Evolutionary conservation across 2,797 vertebrate genomes (phyloP).

Genomic region (Eulemur coronatus): DNA sequence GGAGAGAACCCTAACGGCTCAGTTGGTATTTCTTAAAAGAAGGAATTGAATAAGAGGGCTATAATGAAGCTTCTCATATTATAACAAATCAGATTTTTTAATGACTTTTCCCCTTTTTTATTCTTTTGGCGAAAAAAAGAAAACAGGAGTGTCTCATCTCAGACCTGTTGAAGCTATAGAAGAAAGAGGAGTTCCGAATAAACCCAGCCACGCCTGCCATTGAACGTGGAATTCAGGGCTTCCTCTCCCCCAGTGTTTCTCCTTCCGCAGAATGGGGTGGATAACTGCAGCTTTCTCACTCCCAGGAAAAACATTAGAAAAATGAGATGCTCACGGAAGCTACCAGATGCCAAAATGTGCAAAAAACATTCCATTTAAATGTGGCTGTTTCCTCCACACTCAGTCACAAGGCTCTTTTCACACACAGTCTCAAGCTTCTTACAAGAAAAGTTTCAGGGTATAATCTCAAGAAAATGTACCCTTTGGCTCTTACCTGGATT

Average conservation of each 20-base stretch:
- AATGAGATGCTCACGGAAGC: neutral
- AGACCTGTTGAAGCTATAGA: neutral
- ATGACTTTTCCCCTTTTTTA: neutral
- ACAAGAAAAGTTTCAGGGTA: neutral
- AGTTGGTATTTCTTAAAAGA: neutral
- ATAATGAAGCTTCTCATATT: neutral
- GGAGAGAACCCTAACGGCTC: neutral
- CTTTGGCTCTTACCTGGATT: neutral
- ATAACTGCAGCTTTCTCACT: neutral
- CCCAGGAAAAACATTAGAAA: neutral
- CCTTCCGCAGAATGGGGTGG: neutral
- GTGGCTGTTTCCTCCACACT: neutral
- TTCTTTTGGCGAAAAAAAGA: neutral
- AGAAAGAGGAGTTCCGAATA: neutral
- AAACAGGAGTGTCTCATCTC: neutral
- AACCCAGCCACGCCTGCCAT: neutral
- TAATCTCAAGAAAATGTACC: neutral
- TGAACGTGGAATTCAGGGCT: neutral
- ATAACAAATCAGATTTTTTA: neutral
- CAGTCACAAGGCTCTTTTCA: neutral
- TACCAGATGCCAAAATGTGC: slow-evolving; percentile 20
- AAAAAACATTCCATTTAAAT: neutral
- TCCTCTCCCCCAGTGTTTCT: neutral
- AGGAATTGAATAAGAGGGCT: neutral
- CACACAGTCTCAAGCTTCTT: neutral